Evolutionary conservation across 1,140 invertebrate species (phyloP).

Genomic region (Dinoponera quadriceps): DNA sequence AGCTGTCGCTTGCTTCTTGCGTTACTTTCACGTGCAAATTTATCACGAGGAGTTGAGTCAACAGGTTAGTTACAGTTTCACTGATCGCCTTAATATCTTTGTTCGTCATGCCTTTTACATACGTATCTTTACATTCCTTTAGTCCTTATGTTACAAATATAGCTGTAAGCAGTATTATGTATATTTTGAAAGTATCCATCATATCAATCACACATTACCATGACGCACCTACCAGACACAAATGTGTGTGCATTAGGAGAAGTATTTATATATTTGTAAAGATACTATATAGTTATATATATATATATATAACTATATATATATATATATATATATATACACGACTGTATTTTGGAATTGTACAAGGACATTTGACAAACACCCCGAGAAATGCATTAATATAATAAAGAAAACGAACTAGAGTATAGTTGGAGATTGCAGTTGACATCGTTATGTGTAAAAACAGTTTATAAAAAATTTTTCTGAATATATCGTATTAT

Average conservation of each 20-base stretch:
- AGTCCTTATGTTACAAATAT: constrained; percentile 14
- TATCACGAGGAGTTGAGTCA: background rate
- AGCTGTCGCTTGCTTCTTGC: constrained; percentile 3
- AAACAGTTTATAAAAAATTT: constrained; percentile 68
- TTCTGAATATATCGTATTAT: constrained; percentile 61
- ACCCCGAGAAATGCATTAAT: constrained; percentile 50
- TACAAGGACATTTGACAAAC: constrained; percentile 57
- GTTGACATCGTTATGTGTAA: constrained; percentile 69
- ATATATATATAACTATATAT: constrained; percentile 20
- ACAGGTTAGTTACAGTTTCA: constrained; percentile 15
- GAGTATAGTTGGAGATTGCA: constrained; percentile 61
- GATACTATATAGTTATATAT: constrained; percentile 42
- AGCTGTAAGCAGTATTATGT: constrained; percentile 35
- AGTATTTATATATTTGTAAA: constrained; percentile 62
- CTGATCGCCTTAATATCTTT: constrained; percentile 17
- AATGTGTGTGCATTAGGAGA: constrained; percentile 34
- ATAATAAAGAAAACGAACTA: constrained; percentile 63
- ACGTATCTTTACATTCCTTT: constrained; percentile 42
- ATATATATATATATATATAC: background rate
- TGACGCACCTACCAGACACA: constrained; percentile 31
- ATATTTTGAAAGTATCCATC: constrained; percentile 53
- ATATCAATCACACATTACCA: constrained; percentile 55
- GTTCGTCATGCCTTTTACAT: constrained; percentile 8
- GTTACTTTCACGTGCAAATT: background rate
- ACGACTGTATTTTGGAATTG: constrained; percentile 64